These are phyloP conservation scores for Meda fulgida DNA, from an alignment of 2,797 vertebrate genomes.

Conservation along the genomic window DNA sequence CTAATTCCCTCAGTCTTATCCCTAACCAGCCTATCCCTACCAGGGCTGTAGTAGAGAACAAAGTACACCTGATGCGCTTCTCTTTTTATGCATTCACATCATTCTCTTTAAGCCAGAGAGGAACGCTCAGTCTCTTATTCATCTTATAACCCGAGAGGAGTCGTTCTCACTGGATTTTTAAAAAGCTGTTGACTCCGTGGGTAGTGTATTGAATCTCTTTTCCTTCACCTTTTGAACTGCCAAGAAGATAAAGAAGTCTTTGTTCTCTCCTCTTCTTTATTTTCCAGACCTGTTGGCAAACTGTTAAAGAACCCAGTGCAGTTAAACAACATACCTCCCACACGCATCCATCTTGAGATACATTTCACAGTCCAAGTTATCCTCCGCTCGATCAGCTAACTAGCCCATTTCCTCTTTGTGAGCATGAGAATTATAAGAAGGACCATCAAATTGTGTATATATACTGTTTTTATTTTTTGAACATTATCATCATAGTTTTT, in stretches of 20 bases:
- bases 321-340: conserved; percentile 31
- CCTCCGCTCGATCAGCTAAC: conserved; percentile 13
- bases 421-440: conserved; percentile 29
- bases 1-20: conserved; percentile 13
- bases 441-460: conserved; percentile 73
- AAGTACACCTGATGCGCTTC: conserved; percentile 8
- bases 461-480: conserved; percentile 81
- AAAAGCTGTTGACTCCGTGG: conserved; percentile 30
- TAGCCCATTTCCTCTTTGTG: background rate
- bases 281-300: conserved; percentile 49
- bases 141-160: conserved; percentile 35
- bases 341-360: conserved; percentile 37
- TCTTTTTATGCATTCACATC: conserved; percentile 30
- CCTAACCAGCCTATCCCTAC: background rate
- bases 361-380: conserved; percentile 21
- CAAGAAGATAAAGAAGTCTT: conserved; percentile 47
- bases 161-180: conserved; percentile 41
- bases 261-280: conserved; percentile 47
- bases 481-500: conserved; percentile 76
- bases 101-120: conserved; percentile 14
- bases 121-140: conserved; percentile 39
- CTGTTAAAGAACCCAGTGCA: conserved; percentile 30
- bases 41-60: conserved; percentile 4
- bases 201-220: conserved; percentile 47
- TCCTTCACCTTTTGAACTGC: conserved; percentile 48